phyloP scores from a whole-genome alignment of 2,888 invertebrate species.

The Eilema caniola region DNA sequence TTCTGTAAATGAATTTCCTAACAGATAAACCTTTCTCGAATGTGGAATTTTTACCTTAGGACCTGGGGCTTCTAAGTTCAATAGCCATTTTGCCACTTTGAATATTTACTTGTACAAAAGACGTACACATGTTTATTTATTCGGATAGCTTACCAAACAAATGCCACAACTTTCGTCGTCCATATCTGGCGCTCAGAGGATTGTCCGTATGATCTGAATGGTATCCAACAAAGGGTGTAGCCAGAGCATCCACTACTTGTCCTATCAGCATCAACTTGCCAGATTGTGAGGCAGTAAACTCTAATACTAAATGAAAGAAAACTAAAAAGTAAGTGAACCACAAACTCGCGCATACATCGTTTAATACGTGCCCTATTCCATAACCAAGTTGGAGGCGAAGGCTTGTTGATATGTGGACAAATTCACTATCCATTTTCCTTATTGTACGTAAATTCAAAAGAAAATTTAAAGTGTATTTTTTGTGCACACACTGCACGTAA shows the following conservation, averaged over 20 bases:
- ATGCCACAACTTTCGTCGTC: slow-evolving; percentile 96
- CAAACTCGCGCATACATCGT: slow-evolving; percentile 97
- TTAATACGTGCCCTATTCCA: slow-evolving; percentile 94
- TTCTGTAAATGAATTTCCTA: too few relatives aligned
- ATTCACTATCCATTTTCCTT: slow-evolving; percentile 79
- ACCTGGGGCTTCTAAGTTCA: too few relatives aligned
- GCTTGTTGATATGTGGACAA: slow-evolving; percentile 79
- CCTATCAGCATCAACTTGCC: slow-evolving; percentile 92
- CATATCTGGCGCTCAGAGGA: slow-evolving; percentile 90
- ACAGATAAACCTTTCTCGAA: background rate
- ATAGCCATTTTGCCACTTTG: background rate
- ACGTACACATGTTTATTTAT: too few relatives aligned
- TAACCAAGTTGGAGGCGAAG: slow-evolving; percentile 86
- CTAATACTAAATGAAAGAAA: slow-evolving; percentile 90
- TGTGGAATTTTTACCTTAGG: background rate
- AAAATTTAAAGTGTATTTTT: background rate
- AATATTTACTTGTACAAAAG: background rate
- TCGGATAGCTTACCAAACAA: slow-evolving; percentile 89
- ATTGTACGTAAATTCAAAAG: background rate
- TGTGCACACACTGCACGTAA: background rate
- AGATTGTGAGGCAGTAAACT: slow-evolving; percentile 86
- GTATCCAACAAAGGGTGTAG: slow-evolving; percentile 95
- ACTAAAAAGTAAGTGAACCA: slow-evolving; percentile 97
- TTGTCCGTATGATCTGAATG: slow-evolving; percentile 92
- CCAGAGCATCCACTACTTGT: slow-evolving; percentile 94